Base-by-base conservation (phyloP, 2,113 vertebrate species). In the Hippocampus guttulatus region DNA sequence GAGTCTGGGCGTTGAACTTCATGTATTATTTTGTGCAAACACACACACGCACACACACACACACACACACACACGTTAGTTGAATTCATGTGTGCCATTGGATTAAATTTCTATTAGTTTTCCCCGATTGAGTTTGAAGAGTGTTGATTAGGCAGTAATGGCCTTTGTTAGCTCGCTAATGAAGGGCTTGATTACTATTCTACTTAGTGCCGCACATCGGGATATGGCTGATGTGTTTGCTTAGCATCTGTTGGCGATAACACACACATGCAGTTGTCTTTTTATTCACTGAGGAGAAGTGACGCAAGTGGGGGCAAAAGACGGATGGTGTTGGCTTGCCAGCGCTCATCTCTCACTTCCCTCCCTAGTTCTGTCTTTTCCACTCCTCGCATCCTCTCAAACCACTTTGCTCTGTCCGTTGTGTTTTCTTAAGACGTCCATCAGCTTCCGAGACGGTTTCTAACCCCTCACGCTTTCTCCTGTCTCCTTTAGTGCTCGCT, bases 131-230 rank as follows among this genome's bases (percentile, higher is more conserved):
- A 91, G 87, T 94, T 90, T 91, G 90, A 87, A 88, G 93, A 93
- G 84, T 89, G 90, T 91, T 93, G 94, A 95, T 94, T 92, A 92
- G 85, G 84, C 85, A 84, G 43, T 94, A 94, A 95, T 94, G 88
- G 93, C 85, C 92, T 93, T 93, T 90, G 88, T 92, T 92, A 79
- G 70, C 65, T 87, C 73, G 75, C 87, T 93, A 93, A 93, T 93
- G 83, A 82, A 92, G 92, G 84, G 78, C 91, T 94, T 94, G 92
- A 94, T 95, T 93, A 93, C 92, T 88, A 85, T 88, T 90, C 85
- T 89, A 89, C 87, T 79, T 85, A 87, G 86, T 83, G 77, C 64
- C 84, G 81, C 83, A 82, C 75, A 91, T 79, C 79, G 85, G 81
- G 80, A 73, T 64, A 73, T 25, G 40, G 57, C 30, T 58, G 49